Evolutionary conservation across 2,888 invertebrate genomes (phyloP).

Genomic region (Leucoma salicis): DNA sequence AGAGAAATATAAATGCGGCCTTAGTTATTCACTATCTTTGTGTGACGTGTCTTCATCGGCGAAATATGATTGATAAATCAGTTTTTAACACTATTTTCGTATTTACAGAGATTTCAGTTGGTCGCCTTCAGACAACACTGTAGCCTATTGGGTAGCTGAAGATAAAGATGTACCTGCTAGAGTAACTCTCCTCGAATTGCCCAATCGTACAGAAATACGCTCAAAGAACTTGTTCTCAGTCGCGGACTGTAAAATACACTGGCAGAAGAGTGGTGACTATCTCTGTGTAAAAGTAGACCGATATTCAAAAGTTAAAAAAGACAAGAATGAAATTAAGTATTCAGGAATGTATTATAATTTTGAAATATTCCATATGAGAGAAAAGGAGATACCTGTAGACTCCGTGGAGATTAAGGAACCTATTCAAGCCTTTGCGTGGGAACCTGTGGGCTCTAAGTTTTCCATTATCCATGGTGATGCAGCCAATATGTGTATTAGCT

Average conservation of each 20-base stretch:
- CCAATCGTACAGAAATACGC: conserved; percentile 93
- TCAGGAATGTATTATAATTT: conserved; percentile 99
- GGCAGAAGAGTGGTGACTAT: conserved; percentile 99
- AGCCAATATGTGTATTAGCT: conserved; percentile 91
- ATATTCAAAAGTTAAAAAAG: conserved; percentile 95
- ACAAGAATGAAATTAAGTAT: conserved; percentile 96
- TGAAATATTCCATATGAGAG: conserved; percentile 99
- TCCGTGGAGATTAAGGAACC: conserved; percentile 97
- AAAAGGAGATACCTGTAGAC: conserved; percentile 98
- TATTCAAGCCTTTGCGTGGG: conserved; percentile 98
- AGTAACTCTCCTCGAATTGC: conserved; percentile 95
- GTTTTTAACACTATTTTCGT: too few species aligned
- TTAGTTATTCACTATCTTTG: too few species aligned
- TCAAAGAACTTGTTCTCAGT: conserved; percentile 99
- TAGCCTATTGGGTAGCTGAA: conserved; percentile 99
- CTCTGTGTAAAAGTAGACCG: conserved; percentile 94
- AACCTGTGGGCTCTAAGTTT: conserved; percentile 97
- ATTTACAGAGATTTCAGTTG: conserved; percentile 93
- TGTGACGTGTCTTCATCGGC: too few species aligned
- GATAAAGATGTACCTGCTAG: conserved; percentile 97
- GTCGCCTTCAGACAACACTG: conserved; percentile 98
- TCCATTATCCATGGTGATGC: conserved; percentile 97
- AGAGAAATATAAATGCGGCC: too few species aligned
- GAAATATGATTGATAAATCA: too few species aligned
- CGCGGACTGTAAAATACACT: conserved; percentile 98